Conservation (phyloP, 2,113 vertebrate species). For the Aspidoscelis tigris region DNA sequence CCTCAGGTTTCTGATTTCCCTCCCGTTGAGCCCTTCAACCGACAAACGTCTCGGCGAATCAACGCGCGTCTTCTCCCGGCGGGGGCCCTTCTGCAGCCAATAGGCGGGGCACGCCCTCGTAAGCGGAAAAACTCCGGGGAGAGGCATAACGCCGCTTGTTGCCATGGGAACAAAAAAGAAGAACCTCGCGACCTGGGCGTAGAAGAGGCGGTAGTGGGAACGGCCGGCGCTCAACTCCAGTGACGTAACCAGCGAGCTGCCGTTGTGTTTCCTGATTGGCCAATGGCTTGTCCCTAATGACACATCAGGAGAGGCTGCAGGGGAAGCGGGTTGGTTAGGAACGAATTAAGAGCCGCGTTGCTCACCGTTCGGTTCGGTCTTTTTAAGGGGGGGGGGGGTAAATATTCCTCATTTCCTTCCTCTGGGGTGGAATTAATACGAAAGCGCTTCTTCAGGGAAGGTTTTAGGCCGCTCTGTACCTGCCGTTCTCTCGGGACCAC, state of each 20-base stretch:
- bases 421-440: too few relatives aligned
- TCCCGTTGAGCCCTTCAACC: neutral
- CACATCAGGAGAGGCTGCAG: neutral
- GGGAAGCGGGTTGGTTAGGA: neutral
- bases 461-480: too few relatives aligned
- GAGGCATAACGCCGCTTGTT: constrained; percentile 43
- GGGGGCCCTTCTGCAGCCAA: constrained; percentile 25
- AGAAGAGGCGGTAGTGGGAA: neutral
- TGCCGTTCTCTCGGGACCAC: too few relatives aligned
- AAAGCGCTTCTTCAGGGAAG: too few relatives aligned
- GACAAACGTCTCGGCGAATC: constrained; percentile 48
- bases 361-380: neutral
- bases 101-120: neutral
- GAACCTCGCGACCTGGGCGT: neutral
- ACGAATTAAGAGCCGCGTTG: neutral
- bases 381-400: too few relatives aligned
- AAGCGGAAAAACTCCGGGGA: rapidly evolving
- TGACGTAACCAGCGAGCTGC: neutral
- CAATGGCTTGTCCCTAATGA: too few relatives aligned
- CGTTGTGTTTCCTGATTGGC: neutral
- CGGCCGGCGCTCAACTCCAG: neutral
- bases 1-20: neutral
- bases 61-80: neutral
- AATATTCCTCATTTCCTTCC: too few relatives aligned
- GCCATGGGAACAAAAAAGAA: constrained; percentile 26